phyloP scores from a whole-genome alignment of 2,113 vertebrate species.

The Ranitomeya imitator region DNA sequence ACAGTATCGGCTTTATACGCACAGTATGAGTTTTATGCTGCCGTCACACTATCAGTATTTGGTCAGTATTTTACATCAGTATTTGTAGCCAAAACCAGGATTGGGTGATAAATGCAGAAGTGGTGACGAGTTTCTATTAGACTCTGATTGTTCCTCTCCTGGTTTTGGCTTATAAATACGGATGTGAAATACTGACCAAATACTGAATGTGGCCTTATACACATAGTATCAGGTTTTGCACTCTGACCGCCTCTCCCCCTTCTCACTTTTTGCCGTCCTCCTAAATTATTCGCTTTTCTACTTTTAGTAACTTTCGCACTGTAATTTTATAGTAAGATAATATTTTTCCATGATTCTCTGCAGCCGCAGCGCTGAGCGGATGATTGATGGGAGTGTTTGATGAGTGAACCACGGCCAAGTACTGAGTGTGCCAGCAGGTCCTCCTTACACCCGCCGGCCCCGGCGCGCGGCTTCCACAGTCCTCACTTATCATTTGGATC shows the following conservation, averaged over 20 bases:
- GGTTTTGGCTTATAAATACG: too few relatives aligned
- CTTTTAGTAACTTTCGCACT: neutral
- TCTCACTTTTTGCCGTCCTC: neutral
- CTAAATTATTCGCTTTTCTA: conserved; percentile 8
- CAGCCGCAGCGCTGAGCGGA: neutral
- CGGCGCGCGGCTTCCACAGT: neutral
- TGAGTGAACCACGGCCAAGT: neutral
- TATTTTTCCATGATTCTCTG: neutral
- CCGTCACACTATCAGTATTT: too few relatives aligned
- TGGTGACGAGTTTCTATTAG: too few relatives aligned
- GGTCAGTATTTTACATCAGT: too few relatives aligned
- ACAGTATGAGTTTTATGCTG: too few relatives aligned
- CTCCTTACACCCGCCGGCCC: neutral
- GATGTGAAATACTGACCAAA: too few relatives aligned
- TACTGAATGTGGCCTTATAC: neutral
- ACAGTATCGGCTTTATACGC: too few relatives aligned
- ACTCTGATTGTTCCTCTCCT: too few relatives aligned
- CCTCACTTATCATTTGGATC: too few relatives aligned
- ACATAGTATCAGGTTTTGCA: neutral
- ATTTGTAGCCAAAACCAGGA: too few relatives aligned
- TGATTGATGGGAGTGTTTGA: neutral
- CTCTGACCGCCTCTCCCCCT: neutral
- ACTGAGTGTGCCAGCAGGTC: neutral
- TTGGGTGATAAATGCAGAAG: too few relatives aligned
- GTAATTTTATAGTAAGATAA: conserved; percentile 29